Evolutionary conservation across 64 coral and sea anemone genomes (phyloP), one percentile per base, ranked within the genome.

Genomic region (Anthopleura sola): DNA sequence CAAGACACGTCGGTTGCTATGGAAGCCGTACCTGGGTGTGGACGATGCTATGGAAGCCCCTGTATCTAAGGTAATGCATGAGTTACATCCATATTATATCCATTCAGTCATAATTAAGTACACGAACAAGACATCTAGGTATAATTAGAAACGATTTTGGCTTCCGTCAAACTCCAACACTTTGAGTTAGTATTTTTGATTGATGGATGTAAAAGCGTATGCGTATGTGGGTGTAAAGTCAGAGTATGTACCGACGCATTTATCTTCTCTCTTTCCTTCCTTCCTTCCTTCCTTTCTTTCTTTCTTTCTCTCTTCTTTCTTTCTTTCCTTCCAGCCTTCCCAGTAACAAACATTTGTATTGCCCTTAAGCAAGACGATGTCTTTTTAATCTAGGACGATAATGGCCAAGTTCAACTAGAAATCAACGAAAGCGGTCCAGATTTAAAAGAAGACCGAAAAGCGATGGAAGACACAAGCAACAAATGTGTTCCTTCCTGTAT

Each of bases 11-110:
- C 55, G 34, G 51, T 78, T 99, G 23, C 49, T 92, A 49, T 99
- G 97, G 97, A 94, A 99, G 81, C 87, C 97, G 5, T 92, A 88
- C 57, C 56, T 47, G 26, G 93, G 85, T 53, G 38, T 54, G 6
- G 87, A 92, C 24, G 90, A 92, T 31, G 75, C 92, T 15, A 60
- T 92, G 64, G 86, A 90, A 31, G 68, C 78, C 0, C 85, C 66
- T 5, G 83, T 94, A 2, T 77, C 90, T 19, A 92, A 99, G 90
- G 97, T 99, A 88, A 28, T 6, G 3, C 14, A 23, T n/a, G n/a
- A n/a, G n/a, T n/a, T n/a, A n/a, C n/a, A 40, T 90, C 16, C 1
- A 37, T 57, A 29, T 75, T 78, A 20, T 14, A 31, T 78, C 53
- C 17, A 26, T 54, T 39, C 58, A 7, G 0, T 64, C 6, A 21